These are phyloP conservation scores for Sarcophaga subvicina DNA, from an alignment of 2,888 invertebrate species.

Conservation along the genomic window DNA sequence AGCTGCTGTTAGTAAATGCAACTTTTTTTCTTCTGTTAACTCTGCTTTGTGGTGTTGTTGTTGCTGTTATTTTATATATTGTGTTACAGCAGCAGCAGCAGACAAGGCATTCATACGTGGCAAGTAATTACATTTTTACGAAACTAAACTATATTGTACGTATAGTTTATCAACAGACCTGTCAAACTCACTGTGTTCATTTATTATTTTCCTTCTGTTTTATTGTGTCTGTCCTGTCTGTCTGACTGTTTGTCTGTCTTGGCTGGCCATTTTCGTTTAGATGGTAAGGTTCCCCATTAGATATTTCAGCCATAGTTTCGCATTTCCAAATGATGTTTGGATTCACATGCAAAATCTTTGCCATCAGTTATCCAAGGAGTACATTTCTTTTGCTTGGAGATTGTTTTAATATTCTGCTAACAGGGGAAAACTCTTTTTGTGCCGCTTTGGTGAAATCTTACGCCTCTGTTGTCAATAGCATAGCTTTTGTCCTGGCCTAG, in stretches of 20 bases:
- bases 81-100: background rate
- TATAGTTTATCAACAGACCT: conserved; percentile 45
- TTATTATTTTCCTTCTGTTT: background rate
- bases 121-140: conserved; percentile 53
- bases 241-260: no score
- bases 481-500: background rate
- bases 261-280: background rate
- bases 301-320: conserved; percentile 14
- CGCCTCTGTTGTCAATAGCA: no score
- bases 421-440: no score
- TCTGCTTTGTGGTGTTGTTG: no score
- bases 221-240: background rate
- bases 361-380: background rate
- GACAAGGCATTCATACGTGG: conserved; percentile 24
- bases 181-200: conserved; percentile 39
- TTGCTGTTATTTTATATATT: conserved; percentile 9
- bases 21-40: conserved; percentile 8
- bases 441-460: no score
- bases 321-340: conserved; percentile 9
- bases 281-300: conserved; percentile 37
- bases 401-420: background rate
- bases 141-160: conserved; percentile 48
- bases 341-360: conserved; percentile 45
- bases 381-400: conserved; percentile 3
- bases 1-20: conserved; percentile 66